Evolutionary conservation across 1,140 invertebrate species (phyloP).

Genomic region (Drosophila kurseongensis): DNA sequence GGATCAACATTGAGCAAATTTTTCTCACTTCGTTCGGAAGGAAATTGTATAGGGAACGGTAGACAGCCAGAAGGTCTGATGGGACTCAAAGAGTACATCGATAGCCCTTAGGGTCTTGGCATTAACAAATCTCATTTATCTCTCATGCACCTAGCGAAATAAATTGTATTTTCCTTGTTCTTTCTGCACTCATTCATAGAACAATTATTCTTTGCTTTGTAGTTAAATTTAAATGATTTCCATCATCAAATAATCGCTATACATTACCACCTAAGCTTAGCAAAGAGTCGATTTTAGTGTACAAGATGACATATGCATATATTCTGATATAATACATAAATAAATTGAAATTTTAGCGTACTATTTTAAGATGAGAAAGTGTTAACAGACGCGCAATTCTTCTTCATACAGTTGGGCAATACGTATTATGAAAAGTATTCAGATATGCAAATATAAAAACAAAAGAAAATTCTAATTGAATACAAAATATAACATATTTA

Average conservation of each 20-base stretch:
- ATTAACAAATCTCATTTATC: constrained; percentile 39
- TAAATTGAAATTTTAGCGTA: constrained; percentile 67
- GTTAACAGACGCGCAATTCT: constrained; percentile 69
- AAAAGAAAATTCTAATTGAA: constrained; percentile 30
- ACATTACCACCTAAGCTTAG: constrained; percentile 55
- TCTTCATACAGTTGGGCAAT: constrained; percentile 57
- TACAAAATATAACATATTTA: constrained; percentile 47
- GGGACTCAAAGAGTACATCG: constrained; percentile 63
- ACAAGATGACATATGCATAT: constrained; percentile 43
- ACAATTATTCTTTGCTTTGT: constrained; percentile 49
- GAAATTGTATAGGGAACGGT: constrained; percentile 27
- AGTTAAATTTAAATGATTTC: constrained; percentile 37
- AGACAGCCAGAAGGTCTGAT: constrained; percentile 14
- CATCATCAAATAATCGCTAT: constrained; percentile 37
- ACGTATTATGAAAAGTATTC: constrained; percentile 36
- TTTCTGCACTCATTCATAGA: constrained; percentile 48
- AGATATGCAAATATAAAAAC: constrained; percentile 13
- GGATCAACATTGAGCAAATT: constrained; percentile 71
- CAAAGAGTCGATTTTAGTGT: constrained; percentile 80
- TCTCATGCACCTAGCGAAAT: constrained; percentile 67
- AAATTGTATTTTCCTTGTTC: constrained; percentile 32
- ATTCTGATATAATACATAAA: constrained; percentile 14
- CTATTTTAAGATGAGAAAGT: constrained; percentile 61
- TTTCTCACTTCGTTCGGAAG: constrained; percentile 84
- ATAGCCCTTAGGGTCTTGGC: constrained; percentile 54